Conservation (phyloP, 2,797 vertebrate genomes). For the Brotogeris chrysoptera region DNA sequence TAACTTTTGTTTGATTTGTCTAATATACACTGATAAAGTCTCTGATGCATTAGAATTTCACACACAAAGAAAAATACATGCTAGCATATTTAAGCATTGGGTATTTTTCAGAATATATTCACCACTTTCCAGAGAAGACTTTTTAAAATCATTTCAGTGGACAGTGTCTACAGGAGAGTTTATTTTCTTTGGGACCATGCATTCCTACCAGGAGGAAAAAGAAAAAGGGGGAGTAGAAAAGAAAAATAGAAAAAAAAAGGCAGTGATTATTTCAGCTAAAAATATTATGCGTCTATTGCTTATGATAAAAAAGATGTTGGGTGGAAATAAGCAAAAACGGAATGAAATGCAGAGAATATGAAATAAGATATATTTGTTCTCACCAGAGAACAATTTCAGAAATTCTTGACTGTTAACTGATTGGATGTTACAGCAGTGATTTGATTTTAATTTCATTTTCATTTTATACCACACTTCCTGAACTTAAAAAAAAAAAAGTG, state of each 20-base stretch:
- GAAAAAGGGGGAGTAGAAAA: neutral
- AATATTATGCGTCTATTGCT: neutral
- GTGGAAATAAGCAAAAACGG: neutral
- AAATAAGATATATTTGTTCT: neutral
- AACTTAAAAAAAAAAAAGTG: neutral
- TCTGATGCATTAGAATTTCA: neutral
- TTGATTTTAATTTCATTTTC: neutral
- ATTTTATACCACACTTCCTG: neutral
- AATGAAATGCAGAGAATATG: neutral
- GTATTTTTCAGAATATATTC: neutral
- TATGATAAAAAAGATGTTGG: neutral
- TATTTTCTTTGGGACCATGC: neutral
- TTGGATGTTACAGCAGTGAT: neutral
- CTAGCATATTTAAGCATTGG: neutral
- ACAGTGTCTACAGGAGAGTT: fast-evolving
- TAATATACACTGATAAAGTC: neutral
- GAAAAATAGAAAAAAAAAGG: neutral
- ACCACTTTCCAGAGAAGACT: fast-evolving
- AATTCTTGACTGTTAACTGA: neutral
- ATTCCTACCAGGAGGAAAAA: neutral
- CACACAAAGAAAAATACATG: neutral
- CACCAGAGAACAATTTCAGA: neutral
- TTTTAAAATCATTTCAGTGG: neutral
- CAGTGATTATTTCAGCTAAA: neutral
- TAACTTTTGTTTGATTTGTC: neutral